Evolutionary conservation across 2,797 vertebrate species (phyloP), one percentile per base, ranked within the genome.

Genomic region (Psittacula derbiana): DNA sequence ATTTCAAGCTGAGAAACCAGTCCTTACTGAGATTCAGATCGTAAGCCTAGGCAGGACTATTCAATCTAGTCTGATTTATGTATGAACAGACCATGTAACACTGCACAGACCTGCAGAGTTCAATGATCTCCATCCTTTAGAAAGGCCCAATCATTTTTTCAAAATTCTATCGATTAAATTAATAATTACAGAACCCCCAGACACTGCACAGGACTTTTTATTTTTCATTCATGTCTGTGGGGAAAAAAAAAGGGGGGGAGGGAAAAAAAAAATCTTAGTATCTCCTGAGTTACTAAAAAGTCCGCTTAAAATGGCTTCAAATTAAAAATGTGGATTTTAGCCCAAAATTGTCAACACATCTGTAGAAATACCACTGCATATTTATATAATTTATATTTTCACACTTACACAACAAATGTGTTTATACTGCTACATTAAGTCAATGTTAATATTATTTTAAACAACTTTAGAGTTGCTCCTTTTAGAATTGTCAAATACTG

Each of bases 241-340:
- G 44, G 21, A 23, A 43, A n/a, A 12, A 47, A 69, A 53, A 19
- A 18, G 1, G 1, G 4, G 4, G 0, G 2, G 0, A 11, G 3
- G 2, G 3, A 24, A 36, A 2, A n/a, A 31, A n/a, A 31, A 52
- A 8, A 21, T 14, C 21, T 16, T 73, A 66, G 1, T 60, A 30
- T n/a, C 6, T 28, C 5, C 33, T 28, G 12, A 12, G 6, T 52
- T 74, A 67, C 47, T 67, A 70, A 61, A 52, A 88, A 76, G 64
- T 17, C 8, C 33, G 46, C 10, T 49, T 69, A 31, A 61, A 43
- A 5, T 18, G 21, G 8, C 36, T 80, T 41, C 5, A 17, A 86
- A 50, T 43, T 17, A 31, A 67, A 67, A 90, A 40, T 9, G 19
- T 18, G 16, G 6, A 67, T 60, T 65, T 75, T 44, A 44, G 66